Evolutionary conservation across 2,888 invertebrate genomes (phyloP).

Genomic region (Cryptus viduatorius): DNA sequence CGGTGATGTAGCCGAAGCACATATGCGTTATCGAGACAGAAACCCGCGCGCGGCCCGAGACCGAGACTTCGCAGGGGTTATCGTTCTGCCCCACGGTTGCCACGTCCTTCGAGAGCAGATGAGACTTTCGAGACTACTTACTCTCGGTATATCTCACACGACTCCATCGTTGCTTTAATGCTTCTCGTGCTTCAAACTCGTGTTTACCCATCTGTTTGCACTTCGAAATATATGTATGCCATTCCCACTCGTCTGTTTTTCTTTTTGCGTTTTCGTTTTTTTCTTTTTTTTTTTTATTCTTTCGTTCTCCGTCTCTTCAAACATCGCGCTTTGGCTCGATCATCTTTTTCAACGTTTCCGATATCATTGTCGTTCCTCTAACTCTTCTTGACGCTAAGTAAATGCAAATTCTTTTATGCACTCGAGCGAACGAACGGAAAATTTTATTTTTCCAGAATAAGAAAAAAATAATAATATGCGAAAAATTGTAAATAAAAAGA

Average conservation of each 20-base stretch:
- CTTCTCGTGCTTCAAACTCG: not conserved
- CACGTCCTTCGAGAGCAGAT: slow-evolving; percentile 73
- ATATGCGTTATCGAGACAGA: slow-evolving; percentile 53
- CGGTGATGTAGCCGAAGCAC: not conserved
- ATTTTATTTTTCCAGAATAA: not conserved
- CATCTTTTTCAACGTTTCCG: slow-evolving; percentile 12
- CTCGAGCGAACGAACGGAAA: slow-evolving; percentile 19
- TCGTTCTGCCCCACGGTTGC: slow-evolving; percentile 78
- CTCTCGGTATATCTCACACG: slow-evolving; percentile 16
- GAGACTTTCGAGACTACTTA: slow-evolving; percentile 38
- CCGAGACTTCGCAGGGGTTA: slow-evolving; percentile 79
- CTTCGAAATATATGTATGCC: slow-evolving; percentile 19
- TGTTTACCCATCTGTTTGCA: slow-evolving; percentile 24
- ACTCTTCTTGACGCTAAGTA: not conserved
- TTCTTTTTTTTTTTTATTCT: not conserved
- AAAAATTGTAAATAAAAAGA: not conserved
- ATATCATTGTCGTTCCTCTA: not conserved
- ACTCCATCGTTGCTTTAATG: slow-evolving; percentile 1
- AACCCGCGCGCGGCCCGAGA: slow-evolving; percentile 49
- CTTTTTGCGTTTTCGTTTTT: not conserved
- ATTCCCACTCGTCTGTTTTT: not conserved
- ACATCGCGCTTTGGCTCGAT: slow-evolving; percentile 11
- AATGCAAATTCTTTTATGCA: slow-evolving; percentile 19
- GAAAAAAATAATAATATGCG: not conserved
- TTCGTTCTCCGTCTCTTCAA: not conserved